Evolutionary conservation across 2,888 invertebrate species (phyloP).

Genomic region (Andricus curvator): DNA sequence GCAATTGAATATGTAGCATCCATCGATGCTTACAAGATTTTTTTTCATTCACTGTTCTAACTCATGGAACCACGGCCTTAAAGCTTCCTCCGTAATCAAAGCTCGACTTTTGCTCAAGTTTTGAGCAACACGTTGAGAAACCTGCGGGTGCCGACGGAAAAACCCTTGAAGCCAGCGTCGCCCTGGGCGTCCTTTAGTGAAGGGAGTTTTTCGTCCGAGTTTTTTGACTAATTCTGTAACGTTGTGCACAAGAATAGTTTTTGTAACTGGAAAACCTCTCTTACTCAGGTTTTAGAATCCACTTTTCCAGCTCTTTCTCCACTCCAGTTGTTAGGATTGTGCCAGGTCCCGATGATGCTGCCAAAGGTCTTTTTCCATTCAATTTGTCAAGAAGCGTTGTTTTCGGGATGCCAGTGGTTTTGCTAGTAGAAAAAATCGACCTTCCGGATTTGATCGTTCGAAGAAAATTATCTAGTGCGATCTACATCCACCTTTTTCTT

Average conservation of each 20-base stretch:
- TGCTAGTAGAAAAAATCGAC: constrained; percentile 18
- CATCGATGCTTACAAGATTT: constrained; percentile 27
- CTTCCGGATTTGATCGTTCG: background rate
- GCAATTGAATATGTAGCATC: constrained; percentile 43
- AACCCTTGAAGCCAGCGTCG: constrained; percentile 66
- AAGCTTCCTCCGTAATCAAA: constrained; percentile 1
- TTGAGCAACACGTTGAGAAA: background rate
- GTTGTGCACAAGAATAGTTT: constrained; percentile 64
- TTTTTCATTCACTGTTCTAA: constrained; percentile 22
- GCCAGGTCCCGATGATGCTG: constrained; percentile 50
- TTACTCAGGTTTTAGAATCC: constrained; percentile 61
- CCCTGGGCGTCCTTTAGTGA: constrained; percentile 67
- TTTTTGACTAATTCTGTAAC: constrained; percentile 58
- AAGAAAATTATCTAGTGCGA: background rate
- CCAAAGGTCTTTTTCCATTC: constrained; percentile 46
- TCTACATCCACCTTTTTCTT: background rate
- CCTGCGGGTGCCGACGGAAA: background rate
- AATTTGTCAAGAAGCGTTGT: constrained; percentile 48
- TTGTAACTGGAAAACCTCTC: constrained; percentile 67
- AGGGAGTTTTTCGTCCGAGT: constrained; percentile 54
- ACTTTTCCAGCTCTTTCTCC: constrained; percentile 55
- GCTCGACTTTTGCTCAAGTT: constrained; percentile 18
- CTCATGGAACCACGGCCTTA: constrained; percentile 25
- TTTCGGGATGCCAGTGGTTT: constrained; percentile 47
- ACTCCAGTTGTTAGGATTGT: constrained; percentile 45